phyloP scores from a whole-genome alignment of 1,140 invertebrate species.

The Chrysomallon squamiferum region DNA sequence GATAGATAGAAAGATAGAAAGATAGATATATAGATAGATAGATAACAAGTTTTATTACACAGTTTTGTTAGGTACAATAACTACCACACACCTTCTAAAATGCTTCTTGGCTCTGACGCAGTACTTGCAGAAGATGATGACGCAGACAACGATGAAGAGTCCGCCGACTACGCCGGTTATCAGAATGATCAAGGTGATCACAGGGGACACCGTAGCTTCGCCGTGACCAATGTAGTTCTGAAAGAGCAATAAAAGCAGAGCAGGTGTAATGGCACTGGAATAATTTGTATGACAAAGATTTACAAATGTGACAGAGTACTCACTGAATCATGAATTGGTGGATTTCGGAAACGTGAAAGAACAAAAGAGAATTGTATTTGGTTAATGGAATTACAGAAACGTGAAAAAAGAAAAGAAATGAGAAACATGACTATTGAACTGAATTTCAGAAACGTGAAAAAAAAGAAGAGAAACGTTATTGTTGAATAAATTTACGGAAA shows the following conservation, averaged over 20 bases:
- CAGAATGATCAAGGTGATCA: conserved; percentile 62
- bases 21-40: not conserved
- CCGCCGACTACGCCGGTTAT: conserved; percentile 63
- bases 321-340: not conserved
- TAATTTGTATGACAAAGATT: not conserved
- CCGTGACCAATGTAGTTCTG: conserved; percentile 16
- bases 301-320: too few relatives aligned
- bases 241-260: too few relatives aligned
- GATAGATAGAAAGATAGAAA: not conserved
- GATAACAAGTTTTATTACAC: not conserved
- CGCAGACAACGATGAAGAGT: conserved; percentile 60
- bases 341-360: not conserved
- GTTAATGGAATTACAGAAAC: too few relatives aligned
- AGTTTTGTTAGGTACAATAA: not conserved
- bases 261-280: not conserved
- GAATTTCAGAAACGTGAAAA: too few relatives aligned
- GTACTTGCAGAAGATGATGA: conserved; percentile 64
- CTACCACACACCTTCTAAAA: conserved; percentile 39
- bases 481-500: too few relatives aligned
- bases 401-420: too few relatives aligned
- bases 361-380: not conserved
- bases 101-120: conserved; percentile 57
- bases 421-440: too few relatives aligned
- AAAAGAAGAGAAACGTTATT: too few relatives aligned
- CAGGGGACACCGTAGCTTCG: conserved; percentile 36